Conservation (phyloP, 2,888 invertebrate species). For the Epicampocera succincta region DNA sequence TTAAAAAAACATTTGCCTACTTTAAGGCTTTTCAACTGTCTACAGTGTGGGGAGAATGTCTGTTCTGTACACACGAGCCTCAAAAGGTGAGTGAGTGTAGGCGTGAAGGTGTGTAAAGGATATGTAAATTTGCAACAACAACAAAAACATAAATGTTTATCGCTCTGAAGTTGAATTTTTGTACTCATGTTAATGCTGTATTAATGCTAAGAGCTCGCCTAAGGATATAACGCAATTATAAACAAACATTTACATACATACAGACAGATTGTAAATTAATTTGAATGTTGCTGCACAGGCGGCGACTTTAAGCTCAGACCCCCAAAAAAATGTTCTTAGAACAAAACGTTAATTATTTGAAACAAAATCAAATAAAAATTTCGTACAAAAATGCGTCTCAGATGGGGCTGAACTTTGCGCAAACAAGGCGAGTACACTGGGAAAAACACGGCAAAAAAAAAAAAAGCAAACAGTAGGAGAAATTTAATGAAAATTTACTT, state of each 20-base stretch:
- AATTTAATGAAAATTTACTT: too few species aligned
- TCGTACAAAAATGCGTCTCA: too few species aligned
- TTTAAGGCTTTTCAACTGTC: conserved; percentile 62
- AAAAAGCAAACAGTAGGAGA: too few species aligned
- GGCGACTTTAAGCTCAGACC: background rate
- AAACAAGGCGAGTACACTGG: too few species aligned
- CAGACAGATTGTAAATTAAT: background rate
- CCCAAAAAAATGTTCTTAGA: background rate
- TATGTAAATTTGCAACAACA: conserved; percentile 6
- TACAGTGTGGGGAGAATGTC: background rate
- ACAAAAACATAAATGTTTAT: conserved; percentile 1
- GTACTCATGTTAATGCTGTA: conserved; percentile 45
- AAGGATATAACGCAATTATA: conserved; percentile 62
- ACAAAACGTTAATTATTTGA: conserved; percentile 10
- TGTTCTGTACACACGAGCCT: conserved; percentile 11
- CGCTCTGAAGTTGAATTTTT: conserved; percentile 20
- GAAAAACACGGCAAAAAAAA: too few species aligned
- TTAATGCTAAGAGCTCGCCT: conserved; percentile 49
- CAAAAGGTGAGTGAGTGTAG: background rate
- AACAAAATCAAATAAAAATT: background rate
- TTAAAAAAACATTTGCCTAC: conserved; percentile 61
- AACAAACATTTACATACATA: conserved; percentile 9
- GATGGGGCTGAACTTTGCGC: too few species aligned
- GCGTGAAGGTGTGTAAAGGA: conserved; percentile 30
- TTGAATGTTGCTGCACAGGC: too few species aligned